Percentiles rank a stretch among this genome's conserved stretches.
Conservation (phyloP, 1,140 invertebrate species). For the Trichomalopsis sarcophagae region DNA sequence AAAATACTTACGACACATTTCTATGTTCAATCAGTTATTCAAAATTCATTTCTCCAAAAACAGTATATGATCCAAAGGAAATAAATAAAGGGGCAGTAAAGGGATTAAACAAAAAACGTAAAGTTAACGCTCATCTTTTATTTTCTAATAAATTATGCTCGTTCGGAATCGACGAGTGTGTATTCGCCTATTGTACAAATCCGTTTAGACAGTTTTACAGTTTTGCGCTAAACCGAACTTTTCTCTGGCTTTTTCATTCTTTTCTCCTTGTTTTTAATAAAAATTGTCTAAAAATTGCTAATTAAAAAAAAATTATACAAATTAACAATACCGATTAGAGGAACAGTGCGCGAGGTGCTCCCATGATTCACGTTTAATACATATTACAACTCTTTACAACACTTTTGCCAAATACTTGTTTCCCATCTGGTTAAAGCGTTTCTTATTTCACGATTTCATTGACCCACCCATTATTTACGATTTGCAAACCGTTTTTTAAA, state of each 20-base stretch:
- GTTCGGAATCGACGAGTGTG: constrained; percentile 62
- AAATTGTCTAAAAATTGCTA: constrained; percentile 53
- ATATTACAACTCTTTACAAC: constrained; percentile 46
- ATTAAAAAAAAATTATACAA: constrained; percentile 49
- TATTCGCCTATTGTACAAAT: constrained; percentile 67
- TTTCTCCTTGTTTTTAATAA: constrained; percentile 41
- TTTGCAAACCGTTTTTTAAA: not conserved
- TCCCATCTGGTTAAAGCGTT: constrained; percentile 17
- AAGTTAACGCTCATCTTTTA: constrained; percentile 58
- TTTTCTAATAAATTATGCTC: constrained; percentile 69
- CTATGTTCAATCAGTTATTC: not conserved
- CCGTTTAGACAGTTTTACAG: constrained; percentile 49
- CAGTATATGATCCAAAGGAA: not conserved
- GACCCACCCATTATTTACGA: constrained; percentile 24
- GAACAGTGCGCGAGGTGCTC: constrained; percentile 49
- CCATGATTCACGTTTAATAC: constrained; percentile 38
- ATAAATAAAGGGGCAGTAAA: not conserved
- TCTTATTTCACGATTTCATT: constrained; percentile 19
- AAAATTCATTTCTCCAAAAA: not conserved
- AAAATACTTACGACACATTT: constrained; percentile 52
- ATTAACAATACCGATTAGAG: constrained; percentile 51
- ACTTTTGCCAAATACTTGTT: constrained; percentile 35
- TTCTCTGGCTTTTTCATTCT: constrained; percentile 29
- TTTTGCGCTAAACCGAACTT: constrained; percentile 51
- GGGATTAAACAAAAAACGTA: constrained; percentile 20